Conservation (phyloP, 2,113 vertebrate species). For the Climacteris rufus region DNA sequence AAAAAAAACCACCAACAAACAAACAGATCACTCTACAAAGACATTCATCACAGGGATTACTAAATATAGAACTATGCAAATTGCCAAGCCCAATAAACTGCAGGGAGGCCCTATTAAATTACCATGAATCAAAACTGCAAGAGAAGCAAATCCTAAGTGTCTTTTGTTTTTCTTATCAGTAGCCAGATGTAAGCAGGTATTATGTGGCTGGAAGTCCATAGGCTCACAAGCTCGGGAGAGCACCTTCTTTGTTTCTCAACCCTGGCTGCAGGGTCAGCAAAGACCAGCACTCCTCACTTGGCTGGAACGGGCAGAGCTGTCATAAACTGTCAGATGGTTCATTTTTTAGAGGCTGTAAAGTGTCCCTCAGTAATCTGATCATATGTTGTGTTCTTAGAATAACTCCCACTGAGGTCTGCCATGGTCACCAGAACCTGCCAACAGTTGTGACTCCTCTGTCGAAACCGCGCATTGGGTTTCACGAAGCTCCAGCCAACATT, state of each 20-base stretch:
- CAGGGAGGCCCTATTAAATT: not conserved
- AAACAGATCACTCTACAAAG: not conserved
- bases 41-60: not conserved
- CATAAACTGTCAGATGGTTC: constrained; percentile 23
- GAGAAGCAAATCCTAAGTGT: not conserved
- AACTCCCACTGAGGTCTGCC: constrained; percentile 27
- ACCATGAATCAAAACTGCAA: not conserved
- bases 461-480: constrained; percentile 27
- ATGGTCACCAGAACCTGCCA: constrained; percentile 47
- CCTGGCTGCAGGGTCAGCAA: not conserved
- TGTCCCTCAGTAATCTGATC: constrained; percentile 37
- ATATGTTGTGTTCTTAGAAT: constrained; percentile 55
- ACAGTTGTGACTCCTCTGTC: constrained; percentile 41
- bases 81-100: not conserved
- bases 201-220: not conserved
- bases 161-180: not conserved
- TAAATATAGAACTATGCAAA: not conserved
- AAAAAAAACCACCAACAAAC: not conserved
- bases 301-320: constrained; percentile 22
- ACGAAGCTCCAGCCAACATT: constrained; percentile 13
- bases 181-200: not conserved
- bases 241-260: not conserved
- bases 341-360: constrained; percentile 41
- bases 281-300: not conserved
- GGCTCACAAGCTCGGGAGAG: not conserved